These are phyloP conservation scores for Rhincodon typus DNA, from an alignment of 2,797 vertebrate genomes.

Conservation along the genomic window DNA sequence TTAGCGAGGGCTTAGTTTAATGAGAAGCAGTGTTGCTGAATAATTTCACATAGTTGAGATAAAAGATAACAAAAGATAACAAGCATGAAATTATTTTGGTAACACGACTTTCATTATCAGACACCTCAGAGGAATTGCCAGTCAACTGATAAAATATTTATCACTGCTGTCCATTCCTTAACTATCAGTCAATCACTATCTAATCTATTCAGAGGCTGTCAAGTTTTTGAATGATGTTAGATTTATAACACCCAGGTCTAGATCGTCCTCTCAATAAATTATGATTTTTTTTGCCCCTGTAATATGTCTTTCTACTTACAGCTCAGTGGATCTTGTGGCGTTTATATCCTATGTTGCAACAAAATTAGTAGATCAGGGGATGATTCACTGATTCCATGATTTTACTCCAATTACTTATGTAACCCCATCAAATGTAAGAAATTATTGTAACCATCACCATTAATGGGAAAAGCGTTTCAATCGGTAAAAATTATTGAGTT, in stretches of 20 bases:
- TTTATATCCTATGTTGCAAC: background rate
- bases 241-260: background rate
- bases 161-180: background rate
- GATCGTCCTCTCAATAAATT: background rate
- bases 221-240: background rate
- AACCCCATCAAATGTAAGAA: background rate
- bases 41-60: background rate
- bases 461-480: background rate
- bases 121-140: background rate
- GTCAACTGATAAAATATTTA: background rate
- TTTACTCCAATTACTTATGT: background rate
- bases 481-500: background rate
- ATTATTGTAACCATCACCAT: background rate
- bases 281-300: background rate
- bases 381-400: background rate
- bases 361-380: background rate
- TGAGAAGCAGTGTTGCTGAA: slow-evolving; percentile 16
- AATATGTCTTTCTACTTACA: background rate
- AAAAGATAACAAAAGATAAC: background rate
- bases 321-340: background rate
- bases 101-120: background rate
- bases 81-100: background rate
- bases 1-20: background rate
- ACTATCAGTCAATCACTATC: background rate
- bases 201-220: background rate